Evolutionary conservation across 2,888 invertebrate species (phyloP).

Genomic region (Lordiphosa fenestrarum): DNA sequence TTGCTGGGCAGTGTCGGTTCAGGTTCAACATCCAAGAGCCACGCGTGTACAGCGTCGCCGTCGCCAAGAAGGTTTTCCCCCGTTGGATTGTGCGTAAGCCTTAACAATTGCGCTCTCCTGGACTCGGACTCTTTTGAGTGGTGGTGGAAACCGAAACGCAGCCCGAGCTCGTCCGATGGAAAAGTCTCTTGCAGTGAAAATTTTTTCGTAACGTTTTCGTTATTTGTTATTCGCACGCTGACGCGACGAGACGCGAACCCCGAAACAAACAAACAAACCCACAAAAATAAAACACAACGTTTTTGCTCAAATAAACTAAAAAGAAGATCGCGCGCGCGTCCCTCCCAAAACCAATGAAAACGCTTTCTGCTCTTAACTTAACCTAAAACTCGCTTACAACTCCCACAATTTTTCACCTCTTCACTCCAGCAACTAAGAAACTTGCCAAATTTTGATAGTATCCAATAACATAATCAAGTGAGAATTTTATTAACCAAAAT

Average conservation of each 20-base stretch:
- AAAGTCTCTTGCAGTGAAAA: slow-evolving; percentile 75
- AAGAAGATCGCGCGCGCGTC: slow-evolving; percentile 22
- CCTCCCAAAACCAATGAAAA: slow-evolving; percentile 14
- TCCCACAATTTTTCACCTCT: slow-evolving; percentile 18
- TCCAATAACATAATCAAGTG: slow-evolving; percentile 56
- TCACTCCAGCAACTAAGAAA: slow-evolving; percentile 11
- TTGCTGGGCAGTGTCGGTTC: slow-evolving; percentile 80
- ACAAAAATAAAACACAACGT: slow-evolving; percentile 23
- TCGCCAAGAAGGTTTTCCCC: slow-evolving; percentile 22
- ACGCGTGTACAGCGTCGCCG: slow-evolving; percentile 25
- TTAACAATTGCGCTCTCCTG: slow-evolving; percentile 9
- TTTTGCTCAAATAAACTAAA: not conserved
- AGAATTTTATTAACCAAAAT: slow-evolving; percentile 47
- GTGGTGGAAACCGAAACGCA: slow-evolving; percentile 44
- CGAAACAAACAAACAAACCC: slow-evolving; percentile 45
- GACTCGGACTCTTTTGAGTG: slow-evolving; percentile 24
- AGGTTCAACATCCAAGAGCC: slow-evolving; percentile 49
- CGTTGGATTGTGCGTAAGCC: slow-evolving; percentile 55
- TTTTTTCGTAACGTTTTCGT: slow-evolving; percentile 73
- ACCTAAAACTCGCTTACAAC: slow-evolving; percentile 18
- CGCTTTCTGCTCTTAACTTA: slow-evolving; percentile 32
- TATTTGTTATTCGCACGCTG: slow-evolving; percentile 79
- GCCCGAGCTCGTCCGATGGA: slow-evolving; percentile 55
- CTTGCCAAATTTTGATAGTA: slow-evolving; percentile 21
- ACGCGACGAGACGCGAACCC: slow-evolving; percentile 74